These are phyloP conservation scores for Cheirogaleus medius DNA, from an alignment of 2,113 vertebrate species.

Conservation along the genomic window DNA sequence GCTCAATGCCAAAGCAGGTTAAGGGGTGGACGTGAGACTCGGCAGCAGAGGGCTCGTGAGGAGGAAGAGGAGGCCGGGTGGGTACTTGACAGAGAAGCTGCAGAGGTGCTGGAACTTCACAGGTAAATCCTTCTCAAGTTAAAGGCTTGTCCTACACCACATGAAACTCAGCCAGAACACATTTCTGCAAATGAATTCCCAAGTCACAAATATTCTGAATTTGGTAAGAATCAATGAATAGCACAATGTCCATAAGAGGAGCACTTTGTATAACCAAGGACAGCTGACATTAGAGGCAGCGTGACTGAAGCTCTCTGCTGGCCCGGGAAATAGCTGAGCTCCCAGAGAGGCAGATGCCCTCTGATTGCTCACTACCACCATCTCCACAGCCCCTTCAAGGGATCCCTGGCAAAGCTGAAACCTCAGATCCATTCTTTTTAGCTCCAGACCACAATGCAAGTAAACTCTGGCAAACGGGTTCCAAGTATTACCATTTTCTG, in stretches of 20 bases:
- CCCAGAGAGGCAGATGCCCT: neutral
- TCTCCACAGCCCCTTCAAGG: neutral
- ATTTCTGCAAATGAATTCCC: neutral
- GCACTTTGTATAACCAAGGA: neutral
- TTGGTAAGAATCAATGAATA: neutral
- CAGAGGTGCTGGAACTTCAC: neutral
- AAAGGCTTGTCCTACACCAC: neutral
- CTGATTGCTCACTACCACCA: neutral
- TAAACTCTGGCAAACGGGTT: neutral
- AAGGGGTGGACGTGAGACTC: neutral
- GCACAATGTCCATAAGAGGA: neutral
- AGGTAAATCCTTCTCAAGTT: neutral
- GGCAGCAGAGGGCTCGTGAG: neutral
- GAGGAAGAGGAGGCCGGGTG: neutral
- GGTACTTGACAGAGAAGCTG: neutral
- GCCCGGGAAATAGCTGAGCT: neutral
- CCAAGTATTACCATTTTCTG: neutral
- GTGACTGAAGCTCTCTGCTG: neutral
- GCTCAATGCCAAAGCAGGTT: slow-evolving; percentile 46
- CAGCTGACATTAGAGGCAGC: neutral
- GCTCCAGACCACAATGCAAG: neutral
- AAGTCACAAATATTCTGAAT: neutral
- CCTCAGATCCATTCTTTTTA: neutral
- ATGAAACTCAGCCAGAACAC: neutral
- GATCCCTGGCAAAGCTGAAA: neutral